Evolutionary conservation across 2,113 vertebrate genomes (phyloP).

Genomic region (Alouatta palliata): DNA sequence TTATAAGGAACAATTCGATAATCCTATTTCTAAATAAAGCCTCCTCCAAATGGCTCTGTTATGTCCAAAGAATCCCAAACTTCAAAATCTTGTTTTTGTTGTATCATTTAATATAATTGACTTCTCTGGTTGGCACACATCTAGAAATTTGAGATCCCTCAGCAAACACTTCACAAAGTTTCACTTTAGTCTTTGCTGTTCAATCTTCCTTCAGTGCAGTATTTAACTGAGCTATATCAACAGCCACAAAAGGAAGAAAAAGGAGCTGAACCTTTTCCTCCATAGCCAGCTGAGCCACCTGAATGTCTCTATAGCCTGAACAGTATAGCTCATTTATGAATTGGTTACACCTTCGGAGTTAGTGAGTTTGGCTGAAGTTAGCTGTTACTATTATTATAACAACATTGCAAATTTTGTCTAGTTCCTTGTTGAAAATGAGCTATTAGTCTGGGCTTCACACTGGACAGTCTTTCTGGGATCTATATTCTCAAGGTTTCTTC

Average conservation of each 20-base stretch:
- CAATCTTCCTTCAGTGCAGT: neutral
- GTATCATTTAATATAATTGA: neutral
- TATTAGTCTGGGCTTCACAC: neutral
- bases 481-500: neutral
- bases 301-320: neutral
- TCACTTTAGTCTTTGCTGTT: neutral
- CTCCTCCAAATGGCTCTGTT: neutral
- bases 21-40: neutral
- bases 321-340: neutral
- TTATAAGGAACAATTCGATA: neutral
- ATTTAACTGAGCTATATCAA: neutral
- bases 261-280: neutral
- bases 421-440: neutral
- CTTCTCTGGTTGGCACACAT: neutral
- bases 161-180: neutral
- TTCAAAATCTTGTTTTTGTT: constrained; percentile 20
- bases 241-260: neutral
- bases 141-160: constrained; percentile 12
- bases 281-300: neutral
- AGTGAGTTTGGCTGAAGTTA: neutral
- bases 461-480: neutral
- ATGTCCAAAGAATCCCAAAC: neutral
- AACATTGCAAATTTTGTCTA: neutral
- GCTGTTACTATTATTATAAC: neutral
- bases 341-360: neutral